These are phyloP conservation scores for Chydorus sphaericus DNA, from an alignment of 2,888 invertebrate species.

Conservation along the genomic window DNA sequence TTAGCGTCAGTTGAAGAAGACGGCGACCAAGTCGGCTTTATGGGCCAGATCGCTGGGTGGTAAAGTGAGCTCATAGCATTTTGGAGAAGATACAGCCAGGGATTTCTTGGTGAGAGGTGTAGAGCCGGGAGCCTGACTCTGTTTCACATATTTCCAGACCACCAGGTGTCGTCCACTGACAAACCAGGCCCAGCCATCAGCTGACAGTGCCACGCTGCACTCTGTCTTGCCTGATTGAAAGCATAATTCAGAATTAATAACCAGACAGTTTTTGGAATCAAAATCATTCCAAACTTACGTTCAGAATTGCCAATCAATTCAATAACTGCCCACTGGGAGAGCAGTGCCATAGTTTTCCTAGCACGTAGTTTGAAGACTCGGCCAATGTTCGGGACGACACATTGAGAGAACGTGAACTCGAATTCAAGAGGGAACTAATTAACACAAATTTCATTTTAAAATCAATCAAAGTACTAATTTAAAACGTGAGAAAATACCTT, in stretches of 20 bases:
- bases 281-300: no score
- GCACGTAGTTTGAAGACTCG: constrained; percentile 52
- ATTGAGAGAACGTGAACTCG: constrained; percentile 10
- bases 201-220: constrained; percentile 45
- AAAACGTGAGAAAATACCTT: no score
- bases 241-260: neutral
- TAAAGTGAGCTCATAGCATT: constrained; percentile 64
- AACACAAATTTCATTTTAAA: neutral
- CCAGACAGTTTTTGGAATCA: neutral
- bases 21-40: constrained; percentile 63
- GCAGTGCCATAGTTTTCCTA: constrained; percentile 69
- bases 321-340: constrained; percentile 71
- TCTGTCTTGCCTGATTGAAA: constrained; percentile 21
- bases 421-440: neutral
- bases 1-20: no score
- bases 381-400: constrained; percentile 38
- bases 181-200: constrained; percentile 65
- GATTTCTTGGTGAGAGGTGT: constrained; percentile 29
- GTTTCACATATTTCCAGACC: constrained; percentile 48
- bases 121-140: constrained; percentile 15
- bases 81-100: constrained; percentile 34
- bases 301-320: constrained; percentile 36
- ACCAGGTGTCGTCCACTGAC: constrained; percentile 71
- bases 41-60: constrained; percentile 88
- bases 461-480: neutral